Base-by-base conservation (phyloP, 2,113 vertebrate species). In the Symphodus melops region DNA sequence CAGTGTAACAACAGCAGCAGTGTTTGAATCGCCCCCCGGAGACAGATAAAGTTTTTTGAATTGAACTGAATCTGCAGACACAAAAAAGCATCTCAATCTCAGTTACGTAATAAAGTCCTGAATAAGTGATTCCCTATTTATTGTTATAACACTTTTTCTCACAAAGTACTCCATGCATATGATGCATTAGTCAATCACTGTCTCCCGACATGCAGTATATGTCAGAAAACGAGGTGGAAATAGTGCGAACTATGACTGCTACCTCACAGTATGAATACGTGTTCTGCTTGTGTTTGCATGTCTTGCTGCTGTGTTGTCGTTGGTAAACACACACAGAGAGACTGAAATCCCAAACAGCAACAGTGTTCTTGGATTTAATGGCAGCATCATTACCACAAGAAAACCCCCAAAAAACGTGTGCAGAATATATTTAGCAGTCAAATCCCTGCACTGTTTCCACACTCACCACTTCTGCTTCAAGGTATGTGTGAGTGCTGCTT, bases 291-390 rank as follows among this genome's bases (percentile, higher is more conserved):
- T 66, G 60, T 72, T 60, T 73, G 53, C 53, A 49, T 7, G 20
- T 36, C 20, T 28, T 25, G 37, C 56, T 57, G 61, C 62, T 72
- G 57, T 12, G 42, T 44, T 44, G 42, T 13, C 14, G 42, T 36
- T n/a, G 8, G 59, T 36, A 70, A 81, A 74, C 77, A 71, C 28
- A 74, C 77, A 71, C 28, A 39, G 16, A 9, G 25, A 73, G 36
- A 39, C 17, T 16, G 12, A 25, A 25, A 25, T 25, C 4, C 2
- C 25, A 25, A 25, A 25, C 25, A 25, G 25, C 63, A 60, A 48
- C 73, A 55, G n/a, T 36, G 16, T 46, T 46, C 52, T 54, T 37
- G 52, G 20, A 60, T 64, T 71, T 23, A 72, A 68, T 59, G 42
- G 17, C 33, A 21, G 25, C 62, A 64, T 55, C 37, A 51, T 57